phyloP scores from a whole-genome alignment of 2,113 vertebrate species.

The Alaudala cheleensis region DNA sequence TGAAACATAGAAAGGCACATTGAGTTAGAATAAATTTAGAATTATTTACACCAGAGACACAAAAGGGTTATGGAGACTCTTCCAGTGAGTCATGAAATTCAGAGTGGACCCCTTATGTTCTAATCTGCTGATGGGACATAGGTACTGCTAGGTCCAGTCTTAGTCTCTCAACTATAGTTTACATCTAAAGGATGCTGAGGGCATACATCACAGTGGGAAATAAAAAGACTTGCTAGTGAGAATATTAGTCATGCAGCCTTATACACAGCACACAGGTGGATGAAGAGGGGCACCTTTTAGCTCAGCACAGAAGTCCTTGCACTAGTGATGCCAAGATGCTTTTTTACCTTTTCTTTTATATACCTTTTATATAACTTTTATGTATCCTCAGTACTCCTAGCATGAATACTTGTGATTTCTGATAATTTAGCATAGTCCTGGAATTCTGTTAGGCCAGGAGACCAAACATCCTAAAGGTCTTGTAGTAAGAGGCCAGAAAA shows the following conservation, averaged over 20 bases:
- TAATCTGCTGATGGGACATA: neutral
- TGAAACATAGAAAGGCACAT: neutral
- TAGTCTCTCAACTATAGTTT: neutral
- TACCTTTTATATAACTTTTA: neutral
- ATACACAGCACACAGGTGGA: neutral
- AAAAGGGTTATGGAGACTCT: neutral
- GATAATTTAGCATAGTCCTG: neutral
- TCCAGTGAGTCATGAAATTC: neutral
- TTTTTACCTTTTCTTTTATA: neutral
- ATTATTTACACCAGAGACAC: neutral
- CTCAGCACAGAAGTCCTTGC: neutral
- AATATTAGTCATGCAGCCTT: neutral
- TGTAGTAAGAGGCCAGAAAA: no score
- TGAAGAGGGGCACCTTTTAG: neutral
- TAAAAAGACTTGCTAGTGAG: neutral
- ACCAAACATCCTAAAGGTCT: neutral
- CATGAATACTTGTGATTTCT: neutral
- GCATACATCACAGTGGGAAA: rapidly evolving
- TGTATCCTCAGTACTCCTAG: neutral
- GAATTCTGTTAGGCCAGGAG: no score
- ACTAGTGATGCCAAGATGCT: neutral
- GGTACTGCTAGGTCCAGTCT: neutral
- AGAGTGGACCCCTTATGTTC: neutral
- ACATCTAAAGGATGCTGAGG: rapidly evolving
- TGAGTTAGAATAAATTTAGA: neutral